Evolutionary conservation across 2,888 invertebrate genomes (phyloP).

Genomic region (Automeris io): DNA sequence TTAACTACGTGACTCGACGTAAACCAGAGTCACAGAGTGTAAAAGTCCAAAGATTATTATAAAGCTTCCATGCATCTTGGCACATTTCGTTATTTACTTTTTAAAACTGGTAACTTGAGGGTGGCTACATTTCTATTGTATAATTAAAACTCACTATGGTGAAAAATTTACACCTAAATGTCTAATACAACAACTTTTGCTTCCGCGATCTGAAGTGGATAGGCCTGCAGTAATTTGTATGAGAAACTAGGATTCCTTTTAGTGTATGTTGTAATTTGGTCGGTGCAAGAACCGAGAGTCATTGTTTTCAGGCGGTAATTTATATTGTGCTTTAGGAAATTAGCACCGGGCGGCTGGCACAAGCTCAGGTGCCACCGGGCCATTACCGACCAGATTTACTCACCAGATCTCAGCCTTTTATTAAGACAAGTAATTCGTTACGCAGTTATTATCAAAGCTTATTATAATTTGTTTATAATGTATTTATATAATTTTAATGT

Average conservation of each 20-base stretch:
- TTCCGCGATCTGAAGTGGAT: constrained; percentile 3
- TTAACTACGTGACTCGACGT: constrained; percentile 68
- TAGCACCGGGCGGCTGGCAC: constrained; percentile 40
- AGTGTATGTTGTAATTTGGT: constrained; percentile 45
- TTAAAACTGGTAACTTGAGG: constrained; percentile 11
- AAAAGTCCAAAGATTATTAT: constrained; percentile 36
- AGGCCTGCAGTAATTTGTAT: constrained; percentile 1
- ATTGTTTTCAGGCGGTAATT: constrained; percentile 65
- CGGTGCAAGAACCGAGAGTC: constrained; percentile 30
- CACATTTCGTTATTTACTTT: constrained; percentile 20
- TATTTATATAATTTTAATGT: constrained; percentile 7
- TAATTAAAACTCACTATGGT: neutral
- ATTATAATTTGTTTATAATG: constrained; percentile 51
- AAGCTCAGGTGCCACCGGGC: constrained; percentile 55
- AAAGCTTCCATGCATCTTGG: constrained; percentile 26
- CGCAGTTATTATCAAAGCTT: constrained; percentile 53
- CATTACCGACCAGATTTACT: constrained; percentile 60
- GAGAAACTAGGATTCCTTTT: constrained; percentile 43
- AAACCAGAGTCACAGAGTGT: constrained; percentile 37
- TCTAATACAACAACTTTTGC: too few species aligned
- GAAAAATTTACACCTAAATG: constrained; percentile 3
- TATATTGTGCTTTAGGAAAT: constrained; percentile 65
- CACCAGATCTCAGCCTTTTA: constrained; percentile 33
- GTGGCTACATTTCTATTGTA: too few species aligned
- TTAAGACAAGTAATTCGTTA: constrained; percentile 51